Percentiles rank a stretch among this genome's conserved stretches.
Evolutionary conservation across 2,888 invertebrate species (phyloP).

Genomic region (Agonopterix subpropinquella): DNA sequence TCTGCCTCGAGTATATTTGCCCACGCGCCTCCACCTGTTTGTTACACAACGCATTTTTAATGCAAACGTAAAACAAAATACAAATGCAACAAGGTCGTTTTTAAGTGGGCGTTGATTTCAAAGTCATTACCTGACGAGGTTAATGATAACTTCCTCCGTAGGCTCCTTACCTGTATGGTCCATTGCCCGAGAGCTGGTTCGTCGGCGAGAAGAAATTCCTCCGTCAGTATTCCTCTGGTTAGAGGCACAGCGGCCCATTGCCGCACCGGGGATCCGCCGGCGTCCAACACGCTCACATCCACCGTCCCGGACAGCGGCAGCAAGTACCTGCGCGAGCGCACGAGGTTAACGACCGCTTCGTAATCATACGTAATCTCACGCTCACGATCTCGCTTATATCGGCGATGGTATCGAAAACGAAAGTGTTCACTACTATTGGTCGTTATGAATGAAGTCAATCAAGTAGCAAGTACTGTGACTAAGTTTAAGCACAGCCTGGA

Average conservation of each 20-base stretch:
- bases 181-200: constrained; percentile 92
- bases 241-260: constrained; percentile 83
- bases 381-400: constrained; percentile 45
- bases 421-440: constrained; percentile 37
- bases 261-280: constrained; percentile 84
- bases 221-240: constrained; percentile 84
- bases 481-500: no score
- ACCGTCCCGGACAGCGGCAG: constrained; percentile 52
- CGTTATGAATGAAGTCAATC: constrained; percentile 16
- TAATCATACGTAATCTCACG: constrained; percentile 62
- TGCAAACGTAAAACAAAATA: constrained; percentile 13
- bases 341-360: constrained; percentile 47
- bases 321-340: constrained; percentile 42
- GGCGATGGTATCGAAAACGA: constrained; percentile 57
- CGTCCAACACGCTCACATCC: constrained; percentile 56
- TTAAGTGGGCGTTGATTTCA: constrained; percentile 14
- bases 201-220: constrained; percentile 85
- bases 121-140: constrained; percentile 11
- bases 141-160: constrained; percentile 6
- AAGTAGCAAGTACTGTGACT: not conserved
- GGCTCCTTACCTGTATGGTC: constrained; percentile 87
- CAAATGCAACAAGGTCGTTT: constrained; percentile 20
- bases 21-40: constrained; percentile 62
- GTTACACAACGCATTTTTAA: constrained; percentile 13
- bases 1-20: constrained; percentile 80